Evolutionary conservation across 2,888 invertebrate species (phyloP), one percentile per base, ranked within the genome.

Genomic region (Eilema sororculum): DNA sequence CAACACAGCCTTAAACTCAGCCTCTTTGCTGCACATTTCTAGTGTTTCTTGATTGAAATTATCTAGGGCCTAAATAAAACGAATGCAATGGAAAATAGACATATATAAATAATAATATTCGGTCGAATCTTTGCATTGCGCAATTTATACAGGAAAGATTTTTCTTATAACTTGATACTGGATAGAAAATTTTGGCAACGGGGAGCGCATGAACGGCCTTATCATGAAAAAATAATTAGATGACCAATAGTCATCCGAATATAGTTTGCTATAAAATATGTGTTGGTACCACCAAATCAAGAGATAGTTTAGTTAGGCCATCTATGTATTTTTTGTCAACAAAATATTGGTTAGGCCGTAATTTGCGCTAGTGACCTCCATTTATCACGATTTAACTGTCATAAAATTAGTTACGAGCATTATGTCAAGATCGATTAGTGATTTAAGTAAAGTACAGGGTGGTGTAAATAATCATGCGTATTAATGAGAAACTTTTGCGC

Each of bases 31-130:
- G 90, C 98, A 98, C 97, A 98, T 98, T 90, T 99, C 99, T 67
- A 99, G 93, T 0, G 98, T 98, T 90, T 98, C 98, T 92, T 99
- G 99, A 86, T 95, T 98, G 93, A 99, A 99, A 94, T 98, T 98
- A 87, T 98, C 98, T 74, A 99, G 90, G 2, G 99, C 97, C 95
- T 95, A 65, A 24, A 37, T 10, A 30, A 60, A 52, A 56, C n/a
- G 25, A 52, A 28, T 46, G 16, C n/a, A 62, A 68, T 8, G 9
- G 0, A 65, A 57, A 16, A 22, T 20, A 37, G 24, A 33, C 13
- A 12, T 41, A 41, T 12, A n/a, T n/a, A n/a, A n/a, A n/a, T n/a
- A n/a, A n/a, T n/a, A n/a, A n/a, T n/a, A 16, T 41, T n/a, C 6
- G 20, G 16, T 30, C 10, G 9, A 28, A 3, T 1, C 28, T n/a